Evolutionary conservation across 2,888 invertebrate species (phyloP).

Genomic region (Ophion costatus): DNA sequence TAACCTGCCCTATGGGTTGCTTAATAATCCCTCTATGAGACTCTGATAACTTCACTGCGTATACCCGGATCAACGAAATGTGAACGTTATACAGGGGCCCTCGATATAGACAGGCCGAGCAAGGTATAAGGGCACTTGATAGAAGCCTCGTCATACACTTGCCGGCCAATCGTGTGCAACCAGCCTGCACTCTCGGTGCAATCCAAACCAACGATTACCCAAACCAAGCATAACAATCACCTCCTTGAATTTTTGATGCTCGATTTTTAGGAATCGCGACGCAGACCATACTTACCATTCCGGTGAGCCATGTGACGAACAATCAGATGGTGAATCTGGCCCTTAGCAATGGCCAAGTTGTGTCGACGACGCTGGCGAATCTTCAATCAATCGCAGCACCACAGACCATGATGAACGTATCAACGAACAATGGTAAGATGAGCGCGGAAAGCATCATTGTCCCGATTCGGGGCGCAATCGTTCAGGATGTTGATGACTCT

Average conservation of each 20-base stretch:
- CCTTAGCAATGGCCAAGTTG: constrained; percentile 93
- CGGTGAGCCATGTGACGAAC: constrained; percentile 94
- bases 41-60: constrained; percentile 81
- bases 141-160: constrained; percentile 37
- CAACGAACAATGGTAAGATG: constrained; percentile 83
- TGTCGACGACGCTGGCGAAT: constrained; percentile 92
- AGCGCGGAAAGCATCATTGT: background rate
- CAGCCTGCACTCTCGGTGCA: background rate
- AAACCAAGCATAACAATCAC: background rate
- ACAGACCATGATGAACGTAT: constrained; percentile 87
- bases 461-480: background rate
- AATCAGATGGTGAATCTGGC: constrained; percentile 92
- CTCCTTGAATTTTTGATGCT: background rate
- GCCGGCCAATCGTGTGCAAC: constrained; percentile 17
- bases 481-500: constrained; percentile 11
- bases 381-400: constrained; percentile 91
- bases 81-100: constrained; percentile 57
- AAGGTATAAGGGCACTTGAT: constrained; percentile 44
- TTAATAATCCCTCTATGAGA: constrained; percentile 82
- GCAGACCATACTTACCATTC: constrained; percentile 97
- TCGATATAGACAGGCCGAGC: constrained; percentile 43
- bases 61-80: constrained; percentile 69
- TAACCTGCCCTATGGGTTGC: constrained; percentile 82
- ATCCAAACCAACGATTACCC: background rate
- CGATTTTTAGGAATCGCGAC: constrained; percentile 91